phyloP scores from a whole-genome alignment of 2,113 vertebrate species.

The Oenanthe melanoleuca region DNA sequence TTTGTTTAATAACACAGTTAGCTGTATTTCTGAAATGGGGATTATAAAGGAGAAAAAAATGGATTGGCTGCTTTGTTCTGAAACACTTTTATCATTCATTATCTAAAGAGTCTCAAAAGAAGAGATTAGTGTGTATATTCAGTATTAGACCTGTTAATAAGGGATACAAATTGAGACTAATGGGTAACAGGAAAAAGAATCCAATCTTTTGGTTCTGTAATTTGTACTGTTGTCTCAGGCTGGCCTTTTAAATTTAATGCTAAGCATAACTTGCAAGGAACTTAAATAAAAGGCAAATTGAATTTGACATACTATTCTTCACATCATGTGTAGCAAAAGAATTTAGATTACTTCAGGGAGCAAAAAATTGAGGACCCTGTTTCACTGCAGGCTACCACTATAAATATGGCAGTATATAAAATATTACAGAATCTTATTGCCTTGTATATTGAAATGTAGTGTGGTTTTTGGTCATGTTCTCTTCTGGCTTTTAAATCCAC shows the following conservation, averaged over 20 bases:
- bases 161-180: background rate
- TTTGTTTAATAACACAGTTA: background rate
- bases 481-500: background rate
- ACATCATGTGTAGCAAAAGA: background rate
- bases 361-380: background rate
- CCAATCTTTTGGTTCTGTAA: background rate
- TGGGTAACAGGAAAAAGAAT: background rate
- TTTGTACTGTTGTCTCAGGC: background rate
- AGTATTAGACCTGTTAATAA: background rate
- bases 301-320: background rate
- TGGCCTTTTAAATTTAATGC: background rate
- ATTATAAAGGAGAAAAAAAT: background rate
- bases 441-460: background rate
- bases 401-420: background rate
- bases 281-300: background rate
- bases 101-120: background rate
- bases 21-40: background rate
- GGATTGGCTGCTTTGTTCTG: background rate
- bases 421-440: background rate
- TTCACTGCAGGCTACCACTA: background rate
- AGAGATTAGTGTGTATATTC: background rate
- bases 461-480: background rate
- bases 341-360: background rate
- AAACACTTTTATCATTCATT: background rate
- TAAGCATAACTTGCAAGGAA: background rate